Base-by-base conservation (phyloP, 2,888 invertebrate species). In the Pollenia labialis region DNA sequence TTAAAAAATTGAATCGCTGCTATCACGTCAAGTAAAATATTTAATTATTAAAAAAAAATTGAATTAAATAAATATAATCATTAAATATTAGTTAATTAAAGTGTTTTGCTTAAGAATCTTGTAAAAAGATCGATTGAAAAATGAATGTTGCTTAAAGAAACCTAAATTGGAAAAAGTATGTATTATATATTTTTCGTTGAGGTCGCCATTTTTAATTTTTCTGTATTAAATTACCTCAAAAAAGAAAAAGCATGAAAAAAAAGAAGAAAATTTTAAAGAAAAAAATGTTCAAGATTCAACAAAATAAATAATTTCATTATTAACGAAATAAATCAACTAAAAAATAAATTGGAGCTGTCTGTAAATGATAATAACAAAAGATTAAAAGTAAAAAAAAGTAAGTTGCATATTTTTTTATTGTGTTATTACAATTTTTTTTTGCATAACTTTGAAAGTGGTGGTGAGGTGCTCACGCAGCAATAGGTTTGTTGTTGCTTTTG, bases 141-240 rank as follows among this genome's bases (percentile, higher is more conserved):
- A 54, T 84, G 40, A 23, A n/a, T 40, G 23, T 66, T 71, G 12
- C 40, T 44, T 60, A 2, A 23, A 46, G n/a, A 72, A 72, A 44
- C 14, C 44, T 7, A 8, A 62, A 48, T 76, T 40, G 23, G 23
- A 50, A 66, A 54, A 46, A 60, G 50, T 32, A 74, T 79, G 44
- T 66, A 74, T 58, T 50, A 56, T 58, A 16, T 42, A 42, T 66
- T 60, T 66, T 79, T 60, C 58, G 52, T 40, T 52, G 74, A 42
- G 58, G 84, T 79, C 84, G 84, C 84, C 84, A 84, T 84, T 79
- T 84, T 84, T 79, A 79, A 84, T 84, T 79, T 84, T 79, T 84
- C 77, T 72, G 83, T 84, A 77, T 84, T 84, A 77, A 84, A 84
- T 84, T 84, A 84, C 77, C 77, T 84, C 42, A 50, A 82, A 75